Conservation (phyloP, 2,888 invertebrate genomes). For the Euphydryas editha region DNA sequence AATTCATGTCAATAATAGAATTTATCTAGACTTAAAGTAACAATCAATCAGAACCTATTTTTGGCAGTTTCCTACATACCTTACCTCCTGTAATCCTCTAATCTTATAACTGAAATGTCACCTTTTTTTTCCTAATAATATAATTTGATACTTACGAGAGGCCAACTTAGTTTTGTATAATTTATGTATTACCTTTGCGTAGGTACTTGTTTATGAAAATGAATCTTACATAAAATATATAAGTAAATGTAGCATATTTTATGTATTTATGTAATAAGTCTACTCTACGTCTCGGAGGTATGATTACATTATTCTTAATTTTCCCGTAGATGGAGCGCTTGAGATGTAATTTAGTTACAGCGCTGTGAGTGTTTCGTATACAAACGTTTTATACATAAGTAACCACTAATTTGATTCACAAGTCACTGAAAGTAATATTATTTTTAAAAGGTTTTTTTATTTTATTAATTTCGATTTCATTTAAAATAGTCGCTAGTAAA, state of each 20-base stretch:
- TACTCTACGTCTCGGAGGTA: conserved; percentile 11
- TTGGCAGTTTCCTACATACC: too few species aligned
- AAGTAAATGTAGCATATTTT: background rate
- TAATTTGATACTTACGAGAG: too few species aligned
- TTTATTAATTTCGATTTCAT: too few species aligned
- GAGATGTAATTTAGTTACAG: conserved; percentile 3
- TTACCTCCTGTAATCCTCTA: too few species aligned
- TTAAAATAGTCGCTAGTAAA: too few species aligned
- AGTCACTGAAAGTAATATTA: background rate
- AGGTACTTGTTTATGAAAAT: background rate
- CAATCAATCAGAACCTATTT: too few species aligned
- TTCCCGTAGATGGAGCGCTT: conserved; percentile 6
- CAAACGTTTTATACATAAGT: background rate
- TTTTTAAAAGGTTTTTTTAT: too few species aligned
- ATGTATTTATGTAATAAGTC: conserved; percentile 12
- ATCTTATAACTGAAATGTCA: too few species aligned
- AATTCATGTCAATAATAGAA: too few species aligned
- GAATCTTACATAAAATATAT: background rate
- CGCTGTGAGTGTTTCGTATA: background rate
- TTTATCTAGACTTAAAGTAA: too few species aligned
- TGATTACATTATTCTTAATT: conserved; percentile 14
- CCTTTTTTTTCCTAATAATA: too few species aligned
- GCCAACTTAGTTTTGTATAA: background rate
- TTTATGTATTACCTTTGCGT: background rate
- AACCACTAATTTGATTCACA: background rate